Evolutionary conservation across 1,140 invertebrate genomes (phyloP), one percentile per base, ranked within the genome.

Genomic region (Cataglyphis hispanica): DNA sequence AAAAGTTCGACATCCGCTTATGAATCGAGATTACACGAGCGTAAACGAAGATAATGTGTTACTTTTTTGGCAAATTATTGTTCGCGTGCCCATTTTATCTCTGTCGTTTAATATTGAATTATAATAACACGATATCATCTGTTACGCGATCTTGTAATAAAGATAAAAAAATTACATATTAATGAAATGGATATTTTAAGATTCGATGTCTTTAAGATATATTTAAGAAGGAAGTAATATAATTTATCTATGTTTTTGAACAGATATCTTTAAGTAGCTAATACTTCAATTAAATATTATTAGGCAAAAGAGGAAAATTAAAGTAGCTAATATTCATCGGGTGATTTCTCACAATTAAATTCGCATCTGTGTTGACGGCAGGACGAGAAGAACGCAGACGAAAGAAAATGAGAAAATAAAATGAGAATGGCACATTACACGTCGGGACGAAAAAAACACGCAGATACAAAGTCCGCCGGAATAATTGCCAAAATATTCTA

Each of bases 401-500:
- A 60, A 60, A 25, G 19, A 10, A 58, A 85, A 76, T 22, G 53
- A 50, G 34, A 16, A 37, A 84, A 31, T 37, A 10, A 46, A 27
- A 69, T 10, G 13, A 80, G 61, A 43, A 69, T 31, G 56, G 16
- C 16, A 58, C 22, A 37, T 63, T 69, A 60, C 16, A 56, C 11
- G 27, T 61, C 4, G 31, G 27, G 19, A 46, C 34, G 40, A 56
- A 84, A 50, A 63, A 81, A 87, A 77, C 56, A 50, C 13, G 16
- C 46, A 34, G 77, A 58, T 77, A 58, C 56, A 31, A 40, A 91
- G 70, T 70, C 80, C 84, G 86, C 81, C 89, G 86, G 84, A 90
- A 93, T 93, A 93, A 93, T 92, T 93, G 88, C 86, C 90, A 89
- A 72, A 92, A 90, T 92, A 93, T 93, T 93, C 92, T 85, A 78